Evolutionary conservation across 2,113 vertebrate species (phyloP), one percentile per base, ranked within the genome.

Genomic region (Clinocottus analis): DNA sequence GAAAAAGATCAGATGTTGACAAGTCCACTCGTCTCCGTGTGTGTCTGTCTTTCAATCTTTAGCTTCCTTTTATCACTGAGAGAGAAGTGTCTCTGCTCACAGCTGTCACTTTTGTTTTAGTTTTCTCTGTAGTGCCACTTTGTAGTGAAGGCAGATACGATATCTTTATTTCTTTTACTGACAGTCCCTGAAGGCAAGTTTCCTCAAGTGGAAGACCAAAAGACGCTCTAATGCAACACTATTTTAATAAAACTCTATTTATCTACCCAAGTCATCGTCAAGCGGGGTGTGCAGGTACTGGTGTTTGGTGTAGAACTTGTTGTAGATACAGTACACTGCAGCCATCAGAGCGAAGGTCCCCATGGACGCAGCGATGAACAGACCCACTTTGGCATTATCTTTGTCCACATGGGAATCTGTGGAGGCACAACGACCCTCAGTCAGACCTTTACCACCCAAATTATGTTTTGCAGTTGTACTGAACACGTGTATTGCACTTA

Each of bases 261-360:
- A 1, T 55, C 37, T 87, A 95, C 95, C 95, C 64, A 90, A 68
- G 56, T 94, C 92, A 0, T 94, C 72, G 4, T 89, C 45, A 0
- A 95, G 93, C 83, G 94, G 90, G 49, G 93, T 85, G 87, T 95
- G 95, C 73, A 93, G 81, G 82, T 95, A 95, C 16, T 91, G 92
- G 2, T 94, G 92, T 78, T 93, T 94, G 75, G 77, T 94, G 91
- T 95, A 95, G 89, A 95, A 94, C 71, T 90, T 93, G 71, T 85
- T 94, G 91, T 94, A 93, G 87, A 94, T 94, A 41, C 94, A 94
- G 83, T 94, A 95, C 10, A 95, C 88, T 3, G 90, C 91, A 16
- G 86, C 92, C 93, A 95, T 95, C 71, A 95, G 82, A 7, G 79
- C 74, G 13, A 94, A 75, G 29, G 93, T 94, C 49, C 94, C 94